A percentile compares a stretch with the other conserved stretches of the same genome.
Conservation (phyloP, 1,140 invertebrate species). For the Acyrthosiphon pisum region DNA sequence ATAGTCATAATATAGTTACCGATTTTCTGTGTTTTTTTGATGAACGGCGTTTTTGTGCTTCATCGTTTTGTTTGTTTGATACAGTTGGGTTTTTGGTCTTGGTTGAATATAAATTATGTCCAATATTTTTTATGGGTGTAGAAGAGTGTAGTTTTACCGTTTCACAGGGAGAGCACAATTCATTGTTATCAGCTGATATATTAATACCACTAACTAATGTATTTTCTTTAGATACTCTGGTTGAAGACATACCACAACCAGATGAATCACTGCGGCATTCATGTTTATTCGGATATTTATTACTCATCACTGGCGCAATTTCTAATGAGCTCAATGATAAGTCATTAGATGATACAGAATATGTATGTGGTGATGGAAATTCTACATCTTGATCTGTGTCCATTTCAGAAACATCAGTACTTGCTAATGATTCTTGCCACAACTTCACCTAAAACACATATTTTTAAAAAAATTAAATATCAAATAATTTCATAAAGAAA, state of each 20-base stretch:
- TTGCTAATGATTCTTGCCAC: slow-evolving; percentile 53
- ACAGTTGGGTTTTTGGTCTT: background rate
- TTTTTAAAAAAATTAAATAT: background rate
- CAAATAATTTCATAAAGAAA: background rate
- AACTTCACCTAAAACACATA: slow-evolving; percentile 40
- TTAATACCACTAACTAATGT: slow-evolving; percentile 46
- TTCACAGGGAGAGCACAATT: background rate
- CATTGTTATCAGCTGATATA: slow-evolving; percentile 19
- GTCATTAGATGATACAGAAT: slow-evolving; percentile 53
- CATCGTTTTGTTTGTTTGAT: slow-evolving; percentile 22
- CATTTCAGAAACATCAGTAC: slow-evolving; percentile 42
- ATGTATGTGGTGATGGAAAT: slow-evolving; percentile 39
- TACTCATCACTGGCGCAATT: slow-evolving; percentile 14
- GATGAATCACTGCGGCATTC: slow-evolving; percentile 52
- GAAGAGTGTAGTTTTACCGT: background rate
- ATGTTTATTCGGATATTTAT: slow-evolving; percentile 36
- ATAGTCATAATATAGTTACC: slow-evolving; percentile 17
- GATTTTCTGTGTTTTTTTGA: slow-evolving; percentile 33
- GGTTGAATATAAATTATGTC: slow-evolving; percentile 15
- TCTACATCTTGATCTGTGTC: slow-evolving; percentile 46
- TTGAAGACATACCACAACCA: slow-evolving; percentile 54
- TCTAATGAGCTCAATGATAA: slow-evolving; percentile 50
- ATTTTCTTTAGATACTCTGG: slow-evolving; percentile 55
- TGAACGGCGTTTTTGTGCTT: background rate
- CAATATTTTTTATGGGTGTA: background rate